Base-by-base conservation (phyloP, 2,888 invertebrate species). In the Stenolophus ochropezus region DNA sequence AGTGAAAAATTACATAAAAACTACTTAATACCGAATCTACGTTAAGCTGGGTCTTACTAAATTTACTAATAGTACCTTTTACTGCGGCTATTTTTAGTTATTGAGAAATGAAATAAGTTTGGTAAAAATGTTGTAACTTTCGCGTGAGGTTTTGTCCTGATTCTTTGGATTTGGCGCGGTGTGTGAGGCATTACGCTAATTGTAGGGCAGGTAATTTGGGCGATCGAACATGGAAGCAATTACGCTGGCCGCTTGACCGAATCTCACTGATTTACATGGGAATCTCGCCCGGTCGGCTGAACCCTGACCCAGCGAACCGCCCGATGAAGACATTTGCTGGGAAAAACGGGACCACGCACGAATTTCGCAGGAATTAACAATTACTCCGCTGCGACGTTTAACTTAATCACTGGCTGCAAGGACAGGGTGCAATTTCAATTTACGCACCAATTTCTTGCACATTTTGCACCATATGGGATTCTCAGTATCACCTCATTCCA, bases 231-330 rank as follows among this genome's bases (percentile, higher is more conserved):
- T 20, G 51, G 18, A 51, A 51, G 16, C 51, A 51, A 51, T 51
- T 51, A 51, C 51, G 14, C 14, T 51, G 16, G n/a, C 58, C 23
- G 23, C 61, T 4, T 61, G 61, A 61, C 61, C 61, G 61, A 61
- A 61, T 61, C 61, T 61, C 61, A 8, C 61, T 61, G 61, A 61
- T 61, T 61, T 61, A 61, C 61, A 61, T 61, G 61, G 23, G 61
- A 61, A 61, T 61, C 61, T 61, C 21, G 23, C 61, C n/a, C 23
- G 61, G 2, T 6, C 6, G 61, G 20, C 33, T 61, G 61, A 61
- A 18, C 61, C 21, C 61, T 21, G 61, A 61, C 61, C 61, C 18
- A 14, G 14, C 14, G 51, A n/a, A 3, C 6, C 33, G 33, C 33
- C 33, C 6, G 33, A 42, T 42, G 33, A 42, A 42, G 33, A 42